Percentiles rank a stretch among this genome's conserved stretches.
phyloP scores from a whole-genome alignment of 2,113 vertebrate genomes.

The Polypterus bichir region DNA sequence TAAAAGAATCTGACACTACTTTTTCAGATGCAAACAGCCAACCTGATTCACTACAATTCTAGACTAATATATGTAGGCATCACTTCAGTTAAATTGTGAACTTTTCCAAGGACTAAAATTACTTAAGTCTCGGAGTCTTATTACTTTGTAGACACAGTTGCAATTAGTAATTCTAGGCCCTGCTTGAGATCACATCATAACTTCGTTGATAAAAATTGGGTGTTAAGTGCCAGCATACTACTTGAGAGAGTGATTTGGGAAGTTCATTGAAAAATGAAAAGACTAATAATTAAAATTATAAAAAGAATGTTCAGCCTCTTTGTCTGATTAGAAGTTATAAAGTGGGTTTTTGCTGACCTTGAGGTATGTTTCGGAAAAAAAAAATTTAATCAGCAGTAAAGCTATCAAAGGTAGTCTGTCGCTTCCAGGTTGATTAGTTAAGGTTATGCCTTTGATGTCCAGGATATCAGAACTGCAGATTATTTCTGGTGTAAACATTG shows the following conservation, averaged over 20 bases:
- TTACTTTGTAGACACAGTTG: slow-evolving; percentile 1
- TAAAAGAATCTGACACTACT: too few species aligned
- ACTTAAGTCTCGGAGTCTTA: not conserved
- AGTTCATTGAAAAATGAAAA: slow-evolving; percentile 5
- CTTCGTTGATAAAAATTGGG: not conserved
- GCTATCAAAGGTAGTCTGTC: too few species aligned
- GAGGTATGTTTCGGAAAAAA: not conserved
- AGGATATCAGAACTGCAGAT: too few species aligned
- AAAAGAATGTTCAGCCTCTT: not conserved
- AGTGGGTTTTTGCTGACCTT: not conserved
- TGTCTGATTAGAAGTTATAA: not conserved
- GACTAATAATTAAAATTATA: not conserved
- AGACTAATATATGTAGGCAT: slow-evolving; percentile 6
- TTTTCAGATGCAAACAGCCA: slow-evolving; percentile 16
- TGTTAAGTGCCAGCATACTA: not conserved
- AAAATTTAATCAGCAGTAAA: too few species aligned
- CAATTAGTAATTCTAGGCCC: slow-evolving; percentile 6
- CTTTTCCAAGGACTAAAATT: slow-evolving; percentile 9
- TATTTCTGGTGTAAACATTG: too few species aligned
- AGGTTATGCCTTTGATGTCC: too few species aligned
- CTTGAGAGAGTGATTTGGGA: not conserved
- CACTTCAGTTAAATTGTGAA: not conserved
- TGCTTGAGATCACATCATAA: not conserved
- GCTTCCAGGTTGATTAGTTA: too few species aligned
- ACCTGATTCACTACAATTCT: slow-evolving; percentile 6